Percentiles rank a stretch among this genome's conserved stretches.
Conservation (phyloP, 2,888 invertebrate genomes). For the Mesoligia furuncula region DNA sequence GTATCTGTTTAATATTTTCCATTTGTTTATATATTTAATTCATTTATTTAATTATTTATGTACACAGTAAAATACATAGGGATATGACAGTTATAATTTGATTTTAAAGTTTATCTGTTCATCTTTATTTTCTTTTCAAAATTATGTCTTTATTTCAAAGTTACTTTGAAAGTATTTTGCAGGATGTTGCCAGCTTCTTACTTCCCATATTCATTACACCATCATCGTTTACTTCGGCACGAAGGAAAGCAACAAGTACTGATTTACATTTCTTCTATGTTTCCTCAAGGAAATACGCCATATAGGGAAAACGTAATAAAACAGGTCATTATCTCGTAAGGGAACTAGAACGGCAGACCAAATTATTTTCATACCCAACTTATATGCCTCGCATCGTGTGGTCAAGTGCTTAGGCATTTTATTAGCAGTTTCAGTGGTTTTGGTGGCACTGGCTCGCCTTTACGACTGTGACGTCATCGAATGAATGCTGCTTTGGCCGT, state of each 20-base stretch:
- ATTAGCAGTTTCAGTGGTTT: slow-evolving; percentile 60
- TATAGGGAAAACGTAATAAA: slow-evolving; percentile 22
- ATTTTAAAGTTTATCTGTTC: no score
- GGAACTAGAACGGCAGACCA: slow-evolving; percentile 24
- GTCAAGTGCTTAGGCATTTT: slow-evolving; percentile 63
- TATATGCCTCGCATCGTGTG: slow-evolving; percentile 43
- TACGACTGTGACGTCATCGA: slow-evolving; percentile 78
- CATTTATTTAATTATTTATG: no score
- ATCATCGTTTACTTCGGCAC: neutral
- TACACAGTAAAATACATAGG: no score
- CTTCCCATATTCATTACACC: neutral
- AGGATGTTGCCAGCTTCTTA: neutral
- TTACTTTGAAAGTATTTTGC: neutral
- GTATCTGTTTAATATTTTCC: slow-evolving; percentile 10
- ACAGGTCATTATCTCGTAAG: slow-evolving; percentile 33
- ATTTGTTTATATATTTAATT: no score
- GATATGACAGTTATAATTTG: no score
- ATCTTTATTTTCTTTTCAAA: no score
- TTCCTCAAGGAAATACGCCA: neutral
- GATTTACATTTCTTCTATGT: slow-evolving; percentile 22
- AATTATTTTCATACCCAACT: slow-evolving; percentile 57
- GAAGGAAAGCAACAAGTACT: slow-evolving; percentile 47
- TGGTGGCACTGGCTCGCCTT: slow-evolving; percentile 56
- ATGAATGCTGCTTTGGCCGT: slow-evolving; percentile 83
- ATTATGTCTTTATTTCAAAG: neutral